phyloP scores from a whole-genome alignment of 2,113 vertebrate genomes.

The Piprites chloris region DNA sequence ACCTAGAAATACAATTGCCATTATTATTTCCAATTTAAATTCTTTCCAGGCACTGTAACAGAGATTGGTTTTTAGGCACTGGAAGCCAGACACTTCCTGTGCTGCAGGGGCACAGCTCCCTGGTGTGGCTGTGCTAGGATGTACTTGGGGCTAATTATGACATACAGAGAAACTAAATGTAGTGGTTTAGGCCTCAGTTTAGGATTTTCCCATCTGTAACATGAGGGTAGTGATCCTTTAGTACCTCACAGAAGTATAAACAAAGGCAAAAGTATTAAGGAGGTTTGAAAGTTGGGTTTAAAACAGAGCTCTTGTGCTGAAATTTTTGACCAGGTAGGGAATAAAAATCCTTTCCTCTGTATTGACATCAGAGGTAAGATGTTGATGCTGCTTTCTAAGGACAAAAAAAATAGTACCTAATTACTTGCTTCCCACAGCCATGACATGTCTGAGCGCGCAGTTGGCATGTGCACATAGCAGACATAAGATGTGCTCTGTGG shows the following conservation, averaged over 20 bases:
- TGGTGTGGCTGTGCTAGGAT: background rate
- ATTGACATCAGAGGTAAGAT: background rate
- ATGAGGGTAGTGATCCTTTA: background rate
- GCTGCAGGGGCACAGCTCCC: background rate
- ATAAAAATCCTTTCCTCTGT: background rate
- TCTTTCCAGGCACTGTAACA: background rate
- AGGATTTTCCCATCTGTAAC: background rate
- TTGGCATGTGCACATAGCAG: background rate
- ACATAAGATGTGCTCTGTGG: background rate
- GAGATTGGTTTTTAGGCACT: background rate
- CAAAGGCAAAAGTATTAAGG: background rate
- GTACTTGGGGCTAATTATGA: background rate
- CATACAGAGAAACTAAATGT: background rate
- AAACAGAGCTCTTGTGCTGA: background rate
- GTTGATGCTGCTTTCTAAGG: background rate
- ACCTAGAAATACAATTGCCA: background rate
- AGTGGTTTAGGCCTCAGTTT: background rate
- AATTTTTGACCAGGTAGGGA: background rate
- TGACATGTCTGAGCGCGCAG: background rate
- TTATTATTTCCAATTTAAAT: background rate
- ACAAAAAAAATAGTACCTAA: background rate
- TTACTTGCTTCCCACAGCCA: background rate
- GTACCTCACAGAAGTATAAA: background rate
- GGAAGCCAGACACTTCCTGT: background rate
- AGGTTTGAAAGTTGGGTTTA: background rate